Percentiles rank a stretch among this genome's conserved stretches.
Evolutionary conservation across 1,140 invertebrate genomes (phyloP).

Genomic region (Oedothorax gibbosus): DNA sequence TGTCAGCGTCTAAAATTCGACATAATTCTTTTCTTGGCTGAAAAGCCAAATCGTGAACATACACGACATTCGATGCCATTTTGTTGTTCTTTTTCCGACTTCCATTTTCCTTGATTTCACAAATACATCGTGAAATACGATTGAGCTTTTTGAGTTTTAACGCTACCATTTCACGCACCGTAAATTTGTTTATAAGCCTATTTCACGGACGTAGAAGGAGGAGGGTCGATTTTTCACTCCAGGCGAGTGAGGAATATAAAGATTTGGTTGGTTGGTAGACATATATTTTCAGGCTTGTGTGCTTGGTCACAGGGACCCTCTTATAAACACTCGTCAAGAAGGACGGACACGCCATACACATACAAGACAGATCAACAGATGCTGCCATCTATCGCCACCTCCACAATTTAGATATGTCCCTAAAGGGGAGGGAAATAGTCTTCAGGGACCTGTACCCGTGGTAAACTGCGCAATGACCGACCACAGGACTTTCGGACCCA

Average conservation of each 20-base stretch:
- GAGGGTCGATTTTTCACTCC: background rate
- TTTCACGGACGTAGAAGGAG: background rate
- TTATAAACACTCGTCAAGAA: no score
- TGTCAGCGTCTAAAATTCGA: slow-evolving; percentile 80
- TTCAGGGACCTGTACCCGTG: no score
- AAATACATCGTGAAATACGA: background rate
- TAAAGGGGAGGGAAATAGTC: no score
- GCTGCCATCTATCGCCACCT: no score
- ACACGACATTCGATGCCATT: slow-evolving; percentile 66
- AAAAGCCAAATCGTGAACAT: slow-evolving; percentile 81
- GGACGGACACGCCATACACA: no score
- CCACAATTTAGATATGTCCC: no score
- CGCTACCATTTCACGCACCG: background rate
- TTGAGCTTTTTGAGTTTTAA: background rate
- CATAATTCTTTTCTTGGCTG: slow-evolving; percentile 77
- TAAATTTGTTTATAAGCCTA: background rate
- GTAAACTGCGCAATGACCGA: no score
- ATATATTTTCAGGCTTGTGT: background rate
- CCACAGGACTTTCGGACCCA: no score
- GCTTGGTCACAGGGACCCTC: no score
- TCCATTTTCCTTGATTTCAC: background rate
- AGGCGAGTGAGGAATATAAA: background rate
- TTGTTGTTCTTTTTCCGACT: background rate
- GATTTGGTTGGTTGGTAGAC: background rate
- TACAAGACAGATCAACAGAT: no score